phyloP scores from a whole-genome alignment of 2,113 vertebrate genomes.

The Sander lucioperca region DNA sequence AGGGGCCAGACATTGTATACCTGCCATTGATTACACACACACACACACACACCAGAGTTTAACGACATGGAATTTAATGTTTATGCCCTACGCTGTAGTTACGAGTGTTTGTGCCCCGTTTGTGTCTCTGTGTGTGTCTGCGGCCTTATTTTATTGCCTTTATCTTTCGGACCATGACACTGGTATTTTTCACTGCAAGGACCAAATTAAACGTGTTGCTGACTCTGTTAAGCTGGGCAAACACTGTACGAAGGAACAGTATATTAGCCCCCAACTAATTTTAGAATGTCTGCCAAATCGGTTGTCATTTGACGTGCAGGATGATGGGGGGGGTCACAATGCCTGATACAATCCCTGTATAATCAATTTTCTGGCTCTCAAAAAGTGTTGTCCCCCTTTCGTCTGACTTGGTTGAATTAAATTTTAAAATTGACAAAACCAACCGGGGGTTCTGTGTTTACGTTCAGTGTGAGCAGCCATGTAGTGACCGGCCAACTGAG shows the following conservation, averaged over 20 bases:
- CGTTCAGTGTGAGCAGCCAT: neutral
- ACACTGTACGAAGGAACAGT: neutral
- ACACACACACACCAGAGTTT: neutral
- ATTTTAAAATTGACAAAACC: neutral
- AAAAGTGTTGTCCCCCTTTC: too few relatives aligned
- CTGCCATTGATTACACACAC: slow-evolving; percentile 27
- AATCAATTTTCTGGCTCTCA: neutral
- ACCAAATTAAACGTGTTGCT: neutral
- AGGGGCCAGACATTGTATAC: slow-evolving; percentile 29
- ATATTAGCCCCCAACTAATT: neutral
- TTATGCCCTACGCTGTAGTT: neutral
- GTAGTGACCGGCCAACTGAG: neutral
- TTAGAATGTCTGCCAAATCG: neutral
- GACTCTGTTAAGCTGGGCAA: neutral
- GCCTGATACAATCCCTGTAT: too few relatives aligned
- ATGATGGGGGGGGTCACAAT: too few relatives aligned
- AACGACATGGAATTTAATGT: neutral
- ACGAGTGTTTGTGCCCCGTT: neutral
- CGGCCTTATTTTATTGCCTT: neutral
- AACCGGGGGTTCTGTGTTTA: neutral
- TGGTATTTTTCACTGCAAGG: neutral
- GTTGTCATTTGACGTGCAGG: too few relatives aligned
- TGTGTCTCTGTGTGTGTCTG: neutral
- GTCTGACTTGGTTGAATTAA: too few relatives aligned
- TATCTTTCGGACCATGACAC: neutral